Evolutionary conservation across 2,113 vertebrate genomes (phyloP).

Genomic region (Lampris megalopsis): DNA sequence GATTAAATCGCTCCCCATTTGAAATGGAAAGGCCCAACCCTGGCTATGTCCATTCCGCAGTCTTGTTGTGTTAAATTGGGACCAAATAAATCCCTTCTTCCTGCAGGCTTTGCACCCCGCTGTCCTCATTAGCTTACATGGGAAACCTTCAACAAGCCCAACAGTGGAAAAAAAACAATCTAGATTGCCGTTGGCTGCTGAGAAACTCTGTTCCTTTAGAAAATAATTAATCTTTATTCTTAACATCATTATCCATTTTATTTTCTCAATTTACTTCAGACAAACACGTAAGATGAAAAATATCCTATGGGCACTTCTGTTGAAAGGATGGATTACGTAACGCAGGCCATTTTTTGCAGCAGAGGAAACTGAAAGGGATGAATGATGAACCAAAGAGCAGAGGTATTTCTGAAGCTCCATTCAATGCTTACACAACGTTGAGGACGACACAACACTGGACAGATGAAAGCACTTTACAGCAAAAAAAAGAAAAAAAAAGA

Average conservation of each 20-base stretch:
- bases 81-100: too few species aligned
- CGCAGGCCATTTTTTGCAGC: constrained; percentile 36
- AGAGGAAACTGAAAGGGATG: constrained; percentile 37
- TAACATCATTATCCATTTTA: constrained; percentile 45
- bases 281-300: constrained; percentile 13
- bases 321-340: constrained; percentile 38
- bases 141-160: not conserved
- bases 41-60: too few species aligned
- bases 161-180: not conserved
- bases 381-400: constrained; percentile 45
- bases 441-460: constrained; percentile 27
- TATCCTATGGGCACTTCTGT: not conserved
- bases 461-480: constrained; percentile 29
- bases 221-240: constrained; percentile 31
- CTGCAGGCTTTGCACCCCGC: too few species aligned
- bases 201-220: not conserved
- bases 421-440: constrained; percentile 48
- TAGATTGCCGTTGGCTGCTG: not conserved
- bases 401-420: constrained; percentile 54
- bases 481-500: constrained; percentile 9
- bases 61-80: too few species aligned
- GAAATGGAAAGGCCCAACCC: too few species aligned
- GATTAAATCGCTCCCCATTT: too few species aligned
- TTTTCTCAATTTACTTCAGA: constrained; percentile 27
- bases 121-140: not conserved